Conservation (phyloP, 1,140 invertebrate species). For the Liolophura sinensis region DNA sequence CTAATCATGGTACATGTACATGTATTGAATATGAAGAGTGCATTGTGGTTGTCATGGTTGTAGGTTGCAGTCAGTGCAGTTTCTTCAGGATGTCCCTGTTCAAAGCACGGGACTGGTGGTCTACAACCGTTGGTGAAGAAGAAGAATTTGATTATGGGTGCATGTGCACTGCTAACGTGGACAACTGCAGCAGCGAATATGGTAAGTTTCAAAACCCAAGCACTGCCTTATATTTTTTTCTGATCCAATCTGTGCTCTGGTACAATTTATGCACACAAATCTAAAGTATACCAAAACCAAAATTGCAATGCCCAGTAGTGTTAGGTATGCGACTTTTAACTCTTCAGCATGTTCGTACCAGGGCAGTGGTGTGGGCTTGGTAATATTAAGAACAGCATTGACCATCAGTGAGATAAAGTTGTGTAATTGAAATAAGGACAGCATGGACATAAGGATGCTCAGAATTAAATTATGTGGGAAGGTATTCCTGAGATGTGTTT, state of each 20-base stretch:
- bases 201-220: conserved; percentile 34
- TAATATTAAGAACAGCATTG: no score
- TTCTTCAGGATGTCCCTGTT: conserved; percentile 73
- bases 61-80: neutral
- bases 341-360: no score
- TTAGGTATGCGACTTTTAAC: no score
- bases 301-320: no score
- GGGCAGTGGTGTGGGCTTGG: no score
- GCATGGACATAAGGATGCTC: no score
- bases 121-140: conserved; percentile 64
- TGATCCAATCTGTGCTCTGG: no score
- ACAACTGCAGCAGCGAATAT: conserved; percentile 61
- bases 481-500: neutral
- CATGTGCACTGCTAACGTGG: conserved; percentile 68
- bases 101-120: conserved; percentile 79
- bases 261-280: no score
- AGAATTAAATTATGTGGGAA: neutral
- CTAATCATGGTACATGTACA: neutral
- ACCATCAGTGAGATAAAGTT: no score
- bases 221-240: no score
- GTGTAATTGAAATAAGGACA: no score
- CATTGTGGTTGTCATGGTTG: neutral
- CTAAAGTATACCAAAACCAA: no score
- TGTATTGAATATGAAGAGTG: neutral
- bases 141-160: conserved; percentile 69